Percentiles rank a stretch among this genome's conserved stretches.
phyloP scores from a whole-genome alignment of 2,888 invertebrate genomes.

The Sinodicranocentrus sp. region DNA sequence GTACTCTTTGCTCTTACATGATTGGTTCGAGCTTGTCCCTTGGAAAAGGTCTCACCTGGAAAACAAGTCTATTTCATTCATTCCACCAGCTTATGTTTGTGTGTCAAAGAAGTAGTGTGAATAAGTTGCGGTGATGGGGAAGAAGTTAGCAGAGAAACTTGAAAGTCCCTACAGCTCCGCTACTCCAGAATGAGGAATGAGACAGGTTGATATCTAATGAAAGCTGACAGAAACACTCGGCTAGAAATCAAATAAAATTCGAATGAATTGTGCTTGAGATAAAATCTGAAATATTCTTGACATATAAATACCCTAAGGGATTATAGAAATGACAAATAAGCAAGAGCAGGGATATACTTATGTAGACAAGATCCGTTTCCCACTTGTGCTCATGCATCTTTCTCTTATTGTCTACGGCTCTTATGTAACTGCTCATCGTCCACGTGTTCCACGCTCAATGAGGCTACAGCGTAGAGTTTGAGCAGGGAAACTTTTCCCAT shows the following conservation, averaged over 20 bases:
- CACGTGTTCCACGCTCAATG: no score
- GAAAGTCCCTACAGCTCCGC: background rate
- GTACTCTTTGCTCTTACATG: no score
- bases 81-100: no score
- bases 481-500: no score
- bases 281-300: constrained; percentile 69
- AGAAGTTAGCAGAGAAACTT: background rate
- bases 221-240: constrained; percentile 51
- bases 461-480: no score
- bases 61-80: no score
- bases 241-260: constrained; percentile 60
- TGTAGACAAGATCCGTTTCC: background rate
- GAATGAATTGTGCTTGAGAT: constrained; percentile 63
- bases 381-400: no score
- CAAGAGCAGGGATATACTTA: constrained; percentile 1
- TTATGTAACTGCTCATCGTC: no score
- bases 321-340: constrained; percentile 63
- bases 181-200: constrained; percentile 41
- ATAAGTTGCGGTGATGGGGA: background rate
- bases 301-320: constrained; percentile 61
- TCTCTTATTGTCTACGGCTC: no score
- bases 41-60: no score
- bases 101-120: background rate
- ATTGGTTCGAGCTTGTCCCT: no score
- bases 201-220: constrained; percentile 64